Conservation (phyloP, 1,140 invertebrate species). For the Druon quercuslanigerum region DNA sequence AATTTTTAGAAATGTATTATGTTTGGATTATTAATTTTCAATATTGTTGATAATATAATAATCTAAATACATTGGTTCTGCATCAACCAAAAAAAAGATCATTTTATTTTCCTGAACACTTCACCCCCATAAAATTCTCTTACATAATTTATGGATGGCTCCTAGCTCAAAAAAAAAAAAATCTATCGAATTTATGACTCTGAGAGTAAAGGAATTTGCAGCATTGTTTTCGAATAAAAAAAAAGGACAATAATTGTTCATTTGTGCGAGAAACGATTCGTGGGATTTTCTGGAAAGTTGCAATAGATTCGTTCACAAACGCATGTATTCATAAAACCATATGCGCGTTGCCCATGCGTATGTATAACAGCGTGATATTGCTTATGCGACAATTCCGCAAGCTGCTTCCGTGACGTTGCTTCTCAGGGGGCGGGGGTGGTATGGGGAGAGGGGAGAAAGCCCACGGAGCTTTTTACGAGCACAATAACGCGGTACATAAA, state of each 20-base stretch:
- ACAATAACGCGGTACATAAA: conserved; percentile 45
- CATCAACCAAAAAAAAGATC: too few relatives aligned
- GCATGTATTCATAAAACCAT: background rate
- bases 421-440: background rate
- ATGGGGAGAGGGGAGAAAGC: conserved; percentile 15
- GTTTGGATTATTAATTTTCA: too few relatives aligned
- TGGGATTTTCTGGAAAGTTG: background rate
- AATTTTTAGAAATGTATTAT: too few relatives aligned
- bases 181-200: too few relatives aligned
- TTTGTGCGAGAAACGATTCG: background rate
- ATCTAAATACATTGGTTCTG: too few relatives aligned
- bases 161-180: too few relatives aligned
- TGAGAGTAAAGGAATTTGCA: too few relatives aligned
- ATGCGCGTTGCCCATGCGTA: background rate
- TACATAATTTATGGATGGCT: too few relatives aligned
- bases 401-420: conserved; percentile 39
- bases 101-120: too few relatives aligned
- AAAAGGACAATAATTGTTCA: background rate
- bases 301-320: background rate
- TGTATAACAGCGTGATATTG: conserved; percentile 26
- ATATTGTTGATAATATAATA: too few relatives aligned
- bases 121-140: too few relatives aligned
- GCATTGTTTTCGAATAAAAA: too few relatives aligned
- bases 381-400: conserved; percentile 47
- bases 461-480: conserved; percentile 41